Evolutionary conservation across 1,140 invertebrate genomes (phyloP).

Genomic region (Eufriesea mexicana): DNA sequence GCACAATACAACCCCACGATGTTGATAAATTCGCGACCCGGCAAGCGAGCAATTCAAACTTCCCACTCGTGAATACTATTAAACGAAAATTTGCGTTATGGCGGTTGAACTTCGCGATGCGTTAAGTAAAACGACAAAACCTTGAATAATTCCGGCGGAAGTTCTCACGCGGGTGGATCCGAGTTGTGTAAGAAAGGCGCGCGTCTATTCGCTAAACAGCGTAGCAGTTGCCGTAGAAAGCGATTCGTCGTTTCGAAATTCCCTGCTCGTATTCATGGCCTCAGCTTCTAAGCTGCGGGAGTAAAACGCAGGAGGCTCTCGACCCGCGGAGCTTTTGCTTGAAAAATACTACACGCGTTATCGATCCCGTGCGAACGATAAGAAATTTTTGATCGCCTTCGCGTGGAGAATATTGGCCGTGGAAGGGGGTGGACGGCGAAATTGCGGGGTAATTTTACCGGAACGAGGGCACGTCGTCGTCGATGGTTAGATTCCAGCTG

Average conservation of each 20-base stretch:
- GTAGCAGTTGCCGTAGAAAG: neutral
- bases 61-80: neutral
- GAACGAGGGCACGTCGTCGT: neutral
- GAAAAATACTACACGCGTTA: neutral
- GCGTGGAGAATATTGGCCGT: neutral
- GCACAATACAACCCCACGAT: neutral
- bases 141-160: neutral
- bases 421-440: neutral
- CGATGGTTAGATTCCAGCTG: constrained; percentile 2
- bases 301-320: too few relatives aligned
- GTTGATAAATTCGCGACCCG: constrained; percentile 11
- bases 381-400: neutral
- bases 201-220: neutral
- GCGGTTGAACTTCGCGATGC: neutral
- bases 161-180: neutral
- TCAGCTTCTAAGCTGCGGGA: too few relatives aligned
- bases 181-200: neutral
- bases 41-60: constrained; percentile 28
- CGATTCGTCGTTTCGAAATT: neutral
- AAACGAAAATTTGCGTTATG: constrained; percentile 26
- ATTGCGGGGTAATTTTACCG: constrained; percentile 4
- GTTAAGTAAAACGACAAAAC: constrained; percentile 17
- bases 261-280: too few relatives aligned
- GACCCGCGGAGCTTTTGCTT: too few relatives aligned
- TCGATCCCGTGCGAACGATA: neutral